Percentiles rank a stretch among this genome's conserved stretches.
Evolutionary conservation across 2,113 vertebrate species (phyloP).

Genomic region (Xiphophorus maculatus): DNA sequence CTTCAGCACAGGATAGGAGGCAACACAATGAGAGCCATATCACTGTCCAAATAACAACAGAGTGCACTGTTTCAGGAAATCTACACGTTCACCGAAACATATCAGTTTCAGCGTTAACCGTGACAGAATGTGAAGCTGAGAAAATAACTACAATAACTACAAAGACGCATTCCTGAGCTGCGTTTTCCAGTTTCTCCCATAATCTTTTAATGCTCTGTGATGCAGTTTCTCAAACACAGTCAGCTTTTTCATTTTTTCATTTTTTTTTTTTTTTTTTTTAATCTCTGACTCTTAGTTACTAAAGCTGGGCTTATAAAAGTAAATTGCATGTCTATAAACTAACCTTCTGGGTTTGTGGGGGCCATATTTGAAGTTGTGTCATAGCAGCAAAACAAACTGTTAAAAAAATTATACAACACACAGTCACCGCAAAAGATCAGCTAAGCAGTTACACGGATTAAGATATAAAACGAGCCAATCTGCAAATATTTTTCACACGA

Average conservation of each 20-base stretch:
- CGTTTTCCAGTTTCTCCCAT: constrained; percentile 13
- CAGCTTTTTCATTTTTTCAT: constrained; percentile 44
- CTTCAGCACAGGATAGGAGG: constrained; percentile 5
- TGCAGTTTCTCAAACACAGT: constrained; percentile 32
- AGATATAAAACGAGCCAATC: neutral
- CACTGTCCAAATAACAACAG: constrained; percentile 40
- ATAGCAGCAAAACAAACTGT: constrained; percentile 63
- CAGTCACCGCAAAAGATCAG: constrained; percentile 6
- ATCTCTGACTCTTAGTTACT: constrained; percentile 50
- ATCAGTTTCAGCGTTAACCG: constrained; percentile 28
- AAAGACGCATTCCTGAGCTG: constrained; percentile 8
- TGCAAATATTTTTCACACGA: neutral
- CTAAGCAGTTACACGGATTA: constrained; percentile 18
- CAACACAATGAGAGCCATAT: constrained; percentile 44
- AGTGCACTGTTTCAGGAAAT: constrained; percentile 12
- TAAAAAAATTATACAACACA: constrained; percentile 56
- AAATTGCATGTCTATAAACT: constrained; percentile 76
- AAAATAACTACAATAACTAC: neutral
- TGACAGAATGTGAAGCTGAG: neutral
- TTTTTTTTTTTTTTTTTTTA: constrained; percentile 45
- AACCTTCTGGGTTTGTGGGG: constrained; percentile 61
- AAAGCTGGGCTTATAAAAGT: constrained; percentile 73
- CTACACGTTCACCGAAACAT: constrained; percentile 9
- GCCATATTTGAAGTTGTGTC: constrained; percentile 66
- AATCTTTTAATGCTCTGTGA: constrained; percentile 24